Base-by-base conservation (phyloP, 2,113 vertebrate species). In the Miniopterus natalensis region DNA sequence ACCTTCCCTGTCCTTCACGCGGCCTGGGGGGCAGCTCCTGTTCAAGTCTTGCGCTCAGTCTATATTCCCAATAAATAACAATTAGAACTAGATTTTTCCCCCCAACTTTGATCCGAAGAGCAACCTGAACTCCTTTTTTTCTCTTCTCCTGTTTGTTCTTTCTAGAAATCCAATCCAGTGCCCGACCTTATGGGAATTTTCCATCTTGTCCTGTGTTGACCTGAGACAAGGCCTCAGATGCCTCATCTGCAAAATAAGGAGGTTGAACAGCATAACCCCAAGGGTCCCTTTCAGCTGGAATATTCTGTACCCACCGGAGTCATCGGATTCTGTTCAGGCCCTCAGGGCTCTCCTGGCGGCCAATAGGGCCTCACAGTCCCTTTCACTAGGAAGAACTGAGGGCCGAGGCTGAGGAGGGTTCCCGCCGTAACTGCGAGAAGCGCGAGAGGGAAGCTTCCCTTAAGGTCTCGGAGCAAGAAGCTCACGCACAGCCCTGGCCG, bases 121-220 rank as follows among this genome's bases (percentile, higher is more conserved):
- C 20, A 90, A 89, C n/a, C 12, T 73, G 18, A 95, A 73, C 12
- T 78, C 20, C 36, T 25, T 14, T 11, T 88, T 15, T 4, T 73
- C 27, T 57, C 73, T 81, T 90, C 83, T 84, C 68, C 23, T n/a
- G 53, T 47, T 73, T 73, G 1, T n/a, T 78, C 27, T 59, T 86
- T 49, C 83, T 84, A 88, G 65, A 88, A 88, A 88, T 88, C 12
- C 55, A 71, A 36, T 40, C 79, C 79, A 88, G 17, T 9, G 10
- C 25, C 57, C 45, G 23, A n/a, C 40, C 90, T 93, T 31, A 8
- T 1, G 2, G 31, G 15, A 84, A 57, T 75, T 51, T 74, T 63
- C 23, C 20, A 21, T 31, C 42, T 45, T 85, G 27, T 73, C 31
- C 61, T 25, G 7, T 71, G 27, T 49, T 86, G 61, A 90, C 40